Conservation (phyloP, 2,797 vertebrate species). For the Sebastes taczanowskii region DNA sequence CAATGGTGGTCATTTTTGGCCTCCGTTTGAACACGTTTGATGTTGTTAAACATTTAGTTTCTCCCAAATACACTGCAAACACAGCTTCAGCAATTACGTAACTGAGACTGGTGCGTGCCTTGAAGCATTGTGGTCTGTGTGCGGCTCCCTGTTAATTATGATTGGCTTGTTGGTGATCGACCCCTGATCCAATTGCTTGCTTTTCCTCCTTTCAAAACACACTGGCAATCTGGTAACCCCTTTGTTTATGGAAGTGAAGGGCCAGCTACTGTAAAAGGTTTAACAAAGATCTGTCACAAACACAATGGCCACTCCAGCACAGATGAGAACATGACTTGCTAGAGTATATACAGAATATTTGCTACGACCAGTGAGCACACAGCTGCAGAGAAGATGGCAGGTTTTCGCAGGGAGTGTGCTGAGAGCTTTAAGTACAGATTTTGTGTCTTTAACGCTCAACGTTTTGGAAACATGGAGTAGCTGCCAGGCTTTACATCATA, state of each 20-base stretch:
- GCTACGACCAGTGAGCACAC: not conserved
- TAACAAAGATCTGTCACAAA: not conserved
- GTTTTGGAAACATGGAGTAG: not conserved
- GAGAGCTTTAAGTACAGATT: not conserved
- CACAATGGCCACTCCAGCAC: not conserved
- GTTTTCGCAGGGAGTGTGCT: not conserved
- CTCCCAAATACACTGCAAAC: not conserved
- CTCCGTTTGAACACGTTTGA: not conserved
- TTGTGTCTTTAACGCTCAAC: not conserved
- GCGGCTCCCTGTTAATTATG: not conserved
- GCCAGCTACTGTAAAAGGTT: not conserved
- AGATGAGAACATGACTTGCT: not conserved
- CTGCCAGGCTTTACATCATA: not conserved
- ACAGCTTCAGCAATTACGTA: not conserved
- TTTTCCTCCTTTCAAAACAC: not conserved
- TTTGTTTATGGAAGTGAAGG: not conserved
- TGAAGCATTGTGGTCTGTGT: not conserved
- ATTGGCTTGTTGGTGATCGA: not conserved
- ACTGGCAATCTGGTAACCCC: not conserved
- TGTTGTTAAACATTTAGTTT: not conserved
- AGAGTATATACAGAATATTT: not conserved
- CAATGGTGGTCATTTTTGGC: not conserved
- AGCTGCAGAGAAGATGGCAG: not conserved
- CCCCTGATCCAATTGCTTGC: not conserved
- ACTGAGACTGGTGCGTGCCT: not conserved